phyloP scores from a whole-genome alignment of 2,797 vertebrate genomes.

The Tapirus indicus region DNA sequence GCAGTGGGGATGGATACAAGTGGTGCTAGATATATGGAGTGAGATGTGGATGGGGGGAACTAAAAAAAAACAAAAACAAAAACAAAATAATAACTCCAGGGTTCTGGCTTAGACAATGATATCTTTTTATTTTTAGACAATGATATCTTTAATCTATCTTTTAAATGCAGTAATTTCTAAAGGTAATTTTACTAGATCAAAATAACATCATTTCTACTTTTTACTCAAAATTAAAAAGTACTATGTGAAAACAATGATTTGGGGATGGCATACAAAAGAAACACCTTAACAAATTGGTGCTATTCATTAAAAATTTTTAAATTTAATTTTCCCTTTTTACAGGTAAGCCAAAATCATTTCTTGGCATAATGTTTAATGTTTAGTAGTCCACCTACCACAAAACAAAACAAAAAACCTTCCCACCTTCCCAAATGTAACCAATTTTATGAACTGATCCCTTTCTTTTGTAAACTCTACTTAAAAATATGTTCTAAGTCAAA shows the following conservation, averaged over 20 bases:
- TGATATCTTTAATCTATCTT: not conserved
- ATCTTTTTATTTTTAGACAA: slow-evolving; percentile 1
- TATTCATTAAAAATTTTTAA: not conserved
- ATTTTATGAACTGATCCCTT: not conserved
- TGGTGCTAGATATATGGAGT: not conserved
- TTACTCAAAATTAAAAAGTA: slow-evolving; percentile 13
- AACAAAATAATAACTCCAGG: not conserved
- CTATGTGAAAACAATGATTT: not conserved
- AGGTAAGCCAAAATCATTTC: slow-evolving; percentile 27
- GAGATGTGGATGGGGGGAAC: not conserved
- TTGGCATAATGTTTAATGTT: slow-evolving; percentile 21
- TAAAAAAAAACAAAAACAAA: slow-evolving; percentile 36
- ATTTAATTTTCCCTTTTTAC: not conserved
- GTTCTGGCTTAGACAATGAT: not conserved
- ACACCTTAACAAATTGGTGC: not conserved
- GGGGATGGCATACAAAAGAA: slow-evolving; percentile 1
- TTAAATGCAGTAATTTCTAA: slow-evolving; percentile 28
- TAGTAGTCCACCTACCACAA: not conserved
- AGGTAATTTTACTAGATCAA: slow-evolving; percentile 44
- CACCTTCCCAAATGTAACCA: slow-evolving; percentile 40
- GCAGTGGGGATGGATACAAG: not conserved
- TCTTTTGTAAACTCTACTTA: not conserved
- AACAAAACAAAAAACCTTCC: not conserved
- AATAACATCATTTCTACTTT: slow-evolving; percentile 11
- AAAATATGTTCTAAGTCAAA: slow-evolving; percentile 42